Percentiles rank a stretch among this genome's conserved stretches.
Conservation (phyloP, 2,888 invertebrate species). For the Polietes domitor region DNA sequence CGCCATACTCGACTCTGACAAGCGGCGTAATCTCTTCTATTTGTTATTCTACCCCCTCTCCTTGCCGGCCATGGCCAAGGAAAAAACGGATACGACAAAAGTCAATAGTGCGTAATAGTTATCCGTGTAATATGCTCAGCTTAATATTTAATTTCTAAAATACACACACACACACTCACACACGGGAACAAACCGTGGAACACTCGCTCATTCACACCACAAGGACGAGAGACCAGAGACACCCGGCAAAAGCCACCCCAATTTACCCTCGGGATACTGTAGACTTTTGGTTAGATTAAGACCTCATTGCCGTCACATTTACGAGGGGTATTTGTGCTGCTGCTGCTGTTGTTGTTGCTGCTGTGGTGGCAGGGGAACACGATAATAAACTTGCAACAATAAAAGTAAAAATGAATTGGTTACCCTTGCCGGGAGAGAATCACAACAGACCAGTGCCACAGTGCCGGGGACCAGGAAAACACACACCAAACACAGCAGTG, state of each 20-base stretch:
- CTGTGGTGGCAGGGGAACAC: too few relatives aligned
- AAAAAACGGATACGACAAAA: constrained; percentile 42
- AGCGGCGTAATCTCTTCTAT: constrained; percentile 10
- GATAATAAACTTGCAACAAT: constrained; percentile 26
- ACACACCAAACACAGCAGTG: constrained; percentile 51
- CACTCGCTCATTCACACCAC: constrained; percentile 14
- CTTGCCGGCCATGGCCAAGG: not conserved
- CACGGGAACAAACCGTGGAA: not conserved
- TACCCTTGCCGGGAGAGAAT: constrained; percentile 44
- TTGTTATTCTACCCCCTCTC: constrained; percentile 8
- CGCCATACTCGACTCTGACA: not conserved
- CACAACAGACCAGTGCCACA: constrained; percentile 8
- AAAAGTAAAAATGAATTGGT: constrained; percentile 50
- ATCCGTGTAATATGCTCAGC: constrained; percentile 54
- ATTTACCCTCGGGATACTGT: constrained; percentile 1
- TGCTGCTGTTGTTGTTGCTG: not conserved
- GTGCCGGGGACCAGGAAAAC: not conserved
- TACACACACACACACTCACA: constrained; percentile 4
- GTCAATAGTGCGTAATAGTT: constrained; percentile 64
- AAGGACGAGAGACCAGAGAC: not conserved
- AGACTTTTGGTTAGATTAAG: constrained; percentile 61
- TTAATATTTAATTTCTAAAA: constrained; percentile 43
- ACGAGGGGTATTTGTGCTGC: not conserved
- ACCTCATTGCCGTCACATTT: constrained; percentile 55
- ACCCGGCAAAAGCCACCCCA: constrained; percentile 1